Conservation (phyloP, 1,140 invertebrate species). For the Nylanderia fulva region DNA sequence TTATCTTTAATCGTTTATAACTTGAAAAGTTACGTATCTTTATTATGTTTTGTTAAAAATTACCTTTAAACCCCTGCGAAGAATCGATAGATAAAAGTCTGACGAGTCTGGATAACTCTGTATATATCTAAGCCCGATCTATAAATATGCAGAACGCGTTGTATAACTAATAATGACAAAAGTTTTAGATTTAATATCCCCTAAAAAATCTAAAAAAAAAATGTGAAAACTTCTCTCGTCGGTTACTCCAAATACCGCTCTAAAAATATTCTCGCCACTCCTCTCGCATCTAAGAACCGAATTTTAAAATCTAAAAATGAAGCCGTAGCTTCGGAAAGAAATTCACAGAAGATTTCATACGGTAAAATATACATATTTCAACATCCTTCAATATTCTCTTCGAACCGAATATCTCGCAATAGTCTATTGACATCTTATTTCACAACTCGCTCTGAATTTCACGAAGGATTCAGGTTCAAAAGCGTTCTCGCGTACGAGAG, state of each 20-base stretch:
- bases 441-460: neutral
- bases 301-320: constrained; percentile 20
- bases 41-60: neutral
- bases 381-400: neutral
- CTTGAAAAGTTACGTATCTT: neutral
- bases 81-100: constrained; percentile 17
- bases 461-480: neutral
- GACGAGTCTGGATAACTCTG: neutral
- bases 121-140: neutral
- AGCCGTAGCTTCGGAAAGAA: neutral
- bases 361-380: constrained; percentile 18
- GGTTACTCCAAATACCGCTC: neutral
- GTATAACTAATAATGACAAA: constrained; percentile 9
- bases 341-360: neutral
- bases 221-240: neutral
- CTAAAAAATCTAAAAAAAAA: constrained; percentile 7
- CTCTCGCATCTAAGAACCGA: neutral
- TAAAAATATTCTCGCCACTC: constrained; percentile 19
- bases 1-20: neutral
- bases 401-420: neutral
- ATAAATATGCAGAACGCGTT: neutral
- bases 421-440: constrained; percentile 29
- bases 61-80: neutral
- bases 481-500: neutral
- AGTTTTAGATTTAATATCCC: constrained; percentile 22